These are phyloP conservation scores for Tenodera sinensis DNA, from an alignment of 2,888 invertebrate genomes.

Conservation along the genomic window DNA sequence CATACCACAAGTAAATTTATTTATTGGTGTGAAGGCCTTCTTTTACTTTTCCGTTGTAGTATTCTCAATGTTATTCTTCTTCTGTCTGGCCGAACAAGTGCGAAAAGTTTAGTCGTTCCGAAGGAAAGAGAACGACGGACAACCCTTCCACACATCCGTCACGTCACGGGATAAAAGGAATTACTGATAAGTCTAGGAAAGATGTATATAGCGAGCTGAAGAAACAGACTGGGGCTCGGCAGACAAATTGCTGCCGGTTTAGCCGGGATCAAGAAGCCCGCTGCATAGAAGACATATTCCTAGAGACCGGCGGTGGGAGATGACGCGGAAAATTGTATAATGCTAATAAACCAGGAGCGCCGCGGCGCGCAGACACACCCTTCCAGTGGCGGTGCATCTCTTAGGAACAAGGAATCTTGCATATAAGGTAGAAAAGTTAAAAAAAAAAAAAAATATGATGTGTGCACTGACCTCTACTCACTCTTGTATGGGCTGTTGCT, in stretches of 20 bases:
- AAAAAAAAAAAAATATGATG: too few relatives aligned
- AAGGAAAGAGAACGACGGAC: neutral
- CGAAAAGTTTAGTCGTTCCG: too few relatives aligned
- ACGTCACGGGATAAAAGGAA: neutral
- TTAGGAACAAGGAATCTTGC: too few relatives aligned
- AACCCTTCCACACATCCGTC: neutral
- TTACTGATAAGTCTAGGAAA: neutral
- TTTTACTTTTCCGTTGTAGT: too few relatives aligned
- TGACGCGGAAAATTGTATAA: constrained; percentile 22
- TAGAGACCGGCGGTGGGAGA: neutral
- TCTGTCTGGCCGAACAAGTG: too few relatives aligned
- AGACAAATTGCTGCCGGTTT: neutral
- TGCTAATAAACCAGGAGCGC: constrained; percentile 16
- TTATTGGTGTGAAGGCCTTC: too few relatives aligned
- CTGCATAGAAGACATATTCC: constrained; percentile 1
- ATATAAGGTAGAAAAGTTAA: too few relatives aligned
- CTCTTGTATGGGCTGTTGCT: too few relatives aligned
- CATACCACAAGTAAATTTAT: too few relatives aligned
- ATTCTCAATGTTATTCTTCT: too few relatives aligned
- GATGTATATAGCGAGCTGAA: neutral
- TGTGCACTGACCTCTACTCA: too few relatives aligned
- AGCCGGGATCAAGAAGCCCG: neutral
- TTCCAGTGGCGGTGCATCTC: too few relatives aligned
- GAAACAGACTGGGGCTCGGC: neutral
- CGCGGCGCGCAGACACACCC: neutral